Evolutionary conservation across 1,140 invertebrate species (phyloP), one percentile per base, ranked within the genome.

Genomic region (Drosophila sp.): DNA sequence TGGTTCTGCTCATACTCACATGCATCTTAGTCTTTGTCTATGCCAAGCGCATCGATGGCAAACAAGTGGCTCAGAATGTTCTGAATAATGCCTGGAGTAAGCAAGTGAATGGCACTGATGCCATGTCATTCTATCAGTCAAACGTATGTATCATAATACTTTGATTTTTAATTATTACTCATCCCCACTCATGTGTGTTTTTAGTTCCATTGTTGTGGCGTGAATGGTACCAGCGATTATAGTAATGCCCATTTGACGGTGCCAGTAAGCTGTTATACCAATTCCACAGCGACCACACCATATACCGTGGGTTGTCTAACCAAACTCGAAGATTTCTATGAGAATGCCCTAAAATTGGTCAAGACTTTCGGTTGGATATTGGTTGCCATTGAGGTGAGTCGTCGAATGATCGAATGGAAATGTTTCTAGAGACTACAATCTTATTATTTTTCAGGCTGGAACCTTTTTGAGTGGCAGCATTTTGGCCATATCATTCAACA

Each of bases 141-240:
- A 40, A 30, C 23, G 89, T 89, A 73, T 71, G 73, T 47, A 17
- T 25, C 2, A 54, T 7, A 38, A 38, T 35, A 11, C 7, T n/a
- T 40, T n/a, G 3, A 27, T 23, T 33, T 56, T 38, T 17, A 27
- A 32, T 60, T 30, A 4, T 30, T 30, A 30, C 30, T 30, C 30
- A 30, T 30, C 40, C 25, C 27, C 6, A 35, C 38, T 2, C 1
- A n/a, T 8, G 3, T 38, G 8, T 47, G 3, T 3, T 11, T n/a
- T 10, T 7, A 57, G 89, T 65, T 78, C 2, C 17, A 80, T 1
- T 91, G 90, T 57, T 91, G 90, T 38, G 90, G 90, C n/a, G 60
- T 79, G 8, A 57, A 70, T 4, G 72, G 78, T 4, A 30, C 70
- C 27, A 61, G 35, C 10, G 90, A 91, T 38, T 91, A 91, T 11